Base-by-base conservation (phyloP, 2,113 vertebrate genomes). In the Eolophus roseicapilla region DNA sequence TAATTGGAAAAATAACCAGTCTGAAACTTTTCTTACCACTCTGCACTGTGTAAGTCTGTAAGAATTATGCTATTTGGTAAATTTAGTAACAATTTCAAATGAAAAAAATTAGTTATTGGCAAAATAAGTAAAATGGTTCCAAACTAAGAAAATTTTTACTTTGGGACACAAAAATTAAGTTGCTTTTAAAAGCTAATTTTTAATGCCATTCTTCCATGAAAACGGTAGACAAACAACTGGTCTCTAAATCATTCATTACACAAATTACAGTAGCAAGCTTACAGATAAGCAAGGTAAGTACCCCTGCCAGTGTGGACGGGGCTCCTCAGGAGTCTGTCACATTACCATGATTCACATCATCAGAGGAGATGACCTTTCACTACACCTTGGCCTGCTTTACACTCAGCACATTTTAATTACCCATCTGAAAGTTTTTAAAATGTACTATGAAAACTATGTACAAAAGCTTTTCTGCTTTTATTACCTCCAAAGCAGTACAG, bases 1-100 rank as follows among this genome's bases (percentile, higher is more conserved):
- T 86, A 96, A 92, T 93, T 27, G 25, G 65, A 77, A 93, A 90
- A 94, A 89, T 70, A 92, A 86, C 82, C 41, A 31, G 7, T 20
- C 50, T 23, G 13, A 81, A 86, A 65, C 27, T 77, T 83, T 2
- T 31, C 10, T 33, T 63, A 73, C 7, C 16, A 24, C 84, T 76
- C 60, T 77, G 31, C 29, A 55, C 14, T 29, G 35, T 4, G 0
- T 28, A 73, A 55, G 7, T 60, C 39, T 31, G 7, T 55, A 84
- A 65, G 35, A 74, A 55, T 57, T 50, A 76, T 4, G 4, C 12
- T 55, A 18, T 47, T 82, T 35, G 75, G 37, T 49, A 69, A 64
- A 78, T 47, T 25, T 1, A 86, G 29, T 37, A 65, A 64, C 29
- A 69, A 74, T 49, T 87, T 82, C 65, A 77, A 28, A 27, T 17